phyloP scores from a whole-genome alignment of 2,113 vertebrate species.

The Sylvia atricapilla region DNA sequence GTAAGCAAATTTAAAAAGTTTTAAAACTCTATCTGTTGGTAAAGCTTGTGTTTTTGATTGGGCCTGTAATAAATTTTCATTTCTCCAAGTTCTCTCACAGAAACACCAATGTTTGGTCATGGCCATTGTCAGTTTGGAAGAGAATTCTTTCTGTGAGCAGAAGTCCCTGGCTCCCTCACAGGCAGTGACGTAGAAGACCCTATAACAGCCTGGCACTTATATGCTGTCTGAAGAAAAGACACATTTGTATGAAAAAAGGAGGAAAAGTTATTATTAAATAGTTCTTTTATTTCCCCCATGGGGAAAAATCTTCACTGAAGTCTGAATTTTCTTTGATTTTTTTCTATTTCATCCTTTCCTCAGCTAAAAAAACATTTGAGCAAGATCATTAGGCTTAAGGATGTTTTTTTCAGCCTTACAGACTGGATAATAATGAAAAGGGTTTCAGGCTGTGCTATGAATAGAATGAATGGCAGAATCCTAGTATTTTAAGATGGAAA shows the following conservation, averaged over 20 bases:
- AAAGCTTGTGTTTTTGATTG: not conserved
- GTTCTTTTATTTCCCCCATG: not conserved
- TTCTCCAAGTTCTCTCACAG: not conserved
- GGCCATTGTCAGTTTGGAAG: not conserved
- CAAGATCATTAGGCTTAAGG: not conserved
- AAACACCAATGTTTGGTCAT: not conserved
- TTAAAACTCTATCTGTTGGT: not conserved
- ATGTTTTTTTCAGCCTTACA: not conserved
- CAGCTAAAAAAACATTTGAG: conserved; percentile 12
- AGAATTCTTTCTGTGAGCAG: not conserved
- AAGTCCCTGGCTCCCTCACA: not conserved
- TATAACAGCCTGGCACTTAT: not conserved
- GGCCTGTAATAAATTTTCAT: fast-evolving
- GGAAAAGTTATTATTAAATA: not conserved
- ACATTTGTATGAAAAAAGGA: not conserved
- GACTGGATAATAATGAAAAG: conserved; percentile 17
- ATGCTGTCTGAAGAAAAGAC: not conserved
- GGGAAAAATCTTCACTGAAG: not conserved
- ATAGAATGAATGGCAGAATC: not conserved
- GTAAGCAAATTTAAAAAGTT: not conserved
- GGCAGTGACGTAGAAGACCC: not conserved
- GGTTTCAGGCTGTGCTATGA: conserved; percentile 15
- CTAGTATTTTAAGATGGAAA: conserved; percentile 10
- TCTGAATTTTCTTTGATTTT: conserved; percentile 3
- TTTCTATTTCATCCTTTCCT: not conserved